Evolutionary conservation across 2,113 vertebrate species (phyloP).

Genomic region (Tor tambroides): DNA sequence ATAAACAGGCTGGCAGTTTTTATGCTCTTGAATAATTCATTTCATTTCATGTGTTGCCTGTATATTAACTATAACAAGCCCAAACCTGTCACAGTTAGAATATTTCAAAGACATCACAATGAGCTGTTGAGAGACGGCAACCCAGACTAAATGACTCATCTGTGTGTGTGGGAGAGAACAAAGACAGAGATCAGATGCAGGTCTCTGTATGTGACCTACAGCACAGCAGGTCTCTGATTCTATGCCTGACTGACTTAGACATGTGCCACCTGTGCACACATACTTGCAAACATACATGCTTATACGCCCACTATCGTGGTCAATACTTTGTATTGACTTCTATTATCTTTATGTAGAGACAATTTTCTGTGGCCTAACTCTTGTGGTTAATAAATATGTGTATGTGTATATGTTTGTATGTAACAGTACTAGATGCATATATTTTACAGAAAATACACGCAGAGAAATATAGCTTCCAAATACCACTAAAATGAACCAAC

Average conservation of each 20-base stretch:
- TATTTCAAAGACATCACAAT: constrained; percentile 34
- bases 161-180: neutral
- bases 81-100: constrained; percentile 45
- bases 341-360: neutral
- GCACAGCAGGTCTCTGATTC: constrained; percentile 33
- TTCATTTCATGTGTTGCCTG: constrained; percentile 53
- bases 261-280: constrained; percentile 36
- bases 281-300: constrained; percentile 20
- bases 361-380: neutral
- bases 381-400: neutral
- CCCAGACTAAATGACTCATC: constrained; percentile 46
- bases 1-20: constrained; percentile 49
- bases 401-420: neutral
- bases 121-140: constrained; percentile 27
- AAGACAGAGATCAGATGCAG: constrained; percentile 38
- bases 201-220: constrained; percentile 44
- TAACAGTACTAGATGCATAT: neutral
- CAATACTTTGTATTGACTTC: neutral
- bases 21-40: constrained; percentile 53
- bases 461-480: neutral
- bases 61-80: constrained; percentile 53
- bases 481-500: neutral
- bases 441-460: neutral
- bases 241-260: constrained; percentile 33
- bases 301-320: neutral